Evolutionary conservation across 30 jellyfish, hydroid and myxozoan species (phyloP).

Genomic region (Chrysaora quinquecirrha): DNA sequence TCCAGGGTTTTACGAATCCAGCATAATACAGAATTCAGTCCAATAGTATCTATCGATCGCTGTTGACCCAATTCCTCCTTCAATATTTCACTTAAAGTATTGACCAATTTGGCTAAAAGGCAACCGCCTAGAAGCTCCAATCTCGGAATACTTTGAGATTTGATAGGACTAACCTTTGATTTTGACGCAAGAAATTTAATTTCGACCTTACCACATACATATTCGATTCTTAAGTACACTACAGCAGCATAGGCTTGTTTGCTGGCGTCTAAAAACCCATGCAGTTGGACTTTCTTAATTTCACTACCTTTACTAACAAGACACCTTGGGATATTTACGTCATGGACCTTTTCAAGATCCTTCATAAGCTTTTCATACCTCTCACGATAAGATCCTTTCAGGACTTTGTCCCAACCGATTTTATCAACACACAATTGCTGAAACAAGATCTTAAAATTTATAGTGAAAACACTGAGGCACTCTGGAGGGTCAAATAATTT

Average conservation of each 20-base stretch:
- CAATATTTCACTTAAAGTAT: slow-evolving; percentile 17
- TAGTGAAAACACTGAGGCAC: slow-evolving; percentile 21
- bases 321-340: slow-evolving; percentile 18
- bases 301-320: slow-evolving; percentile 23
- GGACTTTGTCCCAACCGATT: slow-evolving; percentile 55
- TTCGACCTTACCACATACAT: slow-evolving; percentile 15
- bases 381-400: background rate
- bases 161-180: slow-evolving; percentile 41
- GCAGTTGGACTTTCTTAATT: slow-evolving; percentile 28
- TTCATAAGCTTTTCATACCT: background rate
- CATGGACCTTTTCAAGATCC: background rate
- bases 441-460: slow-evolving; percentile 25
- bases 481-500: slow-evolving; percentile 81
- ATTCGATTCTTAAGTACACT: slow-evolving; percentile 24
- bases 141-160: slow-evolving; percentile 46
- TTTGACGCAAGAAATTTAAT: slow-evolving; percentile 37
- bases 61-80: slow-evolving; percentile 33
- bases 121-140: slow-evolving; percentile 47
- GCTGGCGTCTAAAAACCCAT: slow-evolving; percentile 61
- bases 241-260: slow-evolving; percentile 52
- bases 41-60: slow-evolving; percentile 34
- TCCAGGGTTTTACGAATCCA: slow-evolving; percentile 66
- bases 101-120: slow-evolving; percentile 27
- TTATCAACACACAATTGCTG: slow-evolving; percentile 66
- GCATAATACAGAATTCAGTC: slow-evolving; percentile 47